Evolutionary conservation across 2,888 invertebrate genomes (phyloP), one percentile per base, ranked within the genome.

Genomic region (Patella ulyssiponensis): DNA sequence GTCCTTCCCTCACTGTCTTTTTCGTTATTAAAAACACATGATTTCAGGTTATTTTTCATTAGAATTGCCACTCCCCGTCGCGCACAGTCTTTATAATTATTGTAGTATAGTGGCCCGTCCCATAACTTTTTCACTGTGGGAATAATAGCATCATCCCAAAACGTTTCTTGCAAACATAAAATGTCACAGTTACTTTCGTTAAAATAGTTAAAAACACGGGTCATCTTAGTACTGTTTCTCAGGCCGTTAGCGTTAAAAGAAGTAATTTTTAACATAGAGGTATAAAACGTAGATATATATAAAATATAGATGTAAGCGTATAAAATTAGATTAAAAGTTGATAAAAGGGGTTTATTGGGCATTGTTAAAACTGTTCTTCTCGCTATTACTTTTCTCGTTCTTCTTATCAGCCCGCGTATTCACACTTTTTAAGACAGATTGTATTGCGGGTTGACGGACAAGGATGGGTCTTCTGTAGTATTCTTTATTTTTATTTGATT

Each of bases 21-120:
- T 15, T 52, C 11, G 3, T 52, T 15, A n/a, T 33, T 51, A 15
- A 71, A 14, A 12, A 27, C 53, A 15, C 58, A 71, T 14, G 58
- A 44, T 56, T 64, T 64, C 1, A 54, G n/a, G 54, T 74, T 15
- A 33, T 74, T 77, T 7, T 58, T 70, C 17, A 69, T n/a, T 11
- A 77, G 17, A 17, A 77, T 53, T 52, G 77, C 77, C 0, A 77
- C 77, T 33, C 77, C 77, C 27, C 52, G 51, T 20, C 69, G 44
- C 44, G 4, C 44, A 14, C n/a, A 15, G 27, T 73, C 54, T 2
- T 23, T 5, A 33, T 11, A 20, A 74, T 74, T 70, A 56, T 51
- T 74, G 17, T 20, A 56, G 70, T 54, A 58, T 2, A 70, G 3
- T 17, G 54, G 69, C 17, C 74, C 74, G 44, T 74, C 58, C 52